phyloP scores from a whole-genome alignment of 2,888 invertebrate species.

The Podotricha telesiphe region DNA sequence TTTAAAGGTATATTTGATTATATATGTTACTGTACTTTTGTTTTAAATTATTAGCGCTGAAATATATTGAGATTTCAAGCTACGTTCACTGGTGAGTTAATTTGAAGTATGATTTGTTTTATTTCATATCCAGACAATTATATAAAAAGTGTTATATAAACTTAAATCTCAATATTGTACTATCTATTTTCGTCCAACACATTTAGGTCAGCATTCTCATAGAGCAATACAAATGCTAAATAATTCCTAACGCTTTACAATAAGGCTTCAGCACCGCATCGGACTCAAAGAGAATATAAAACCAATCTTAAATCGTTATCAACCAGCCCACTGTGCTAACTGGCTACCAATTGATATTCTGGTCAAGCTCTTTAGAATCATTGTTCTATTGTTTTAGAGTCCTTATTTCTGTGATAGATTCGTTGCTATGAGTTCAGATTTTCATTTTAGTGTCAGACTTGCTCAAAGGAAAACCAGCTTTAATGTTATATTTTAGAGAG shows the following conservation, averaged over 20 bases:
- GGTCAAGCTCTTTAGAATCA: conserved; percentile 19
- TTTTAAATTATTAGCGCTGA: neutral
- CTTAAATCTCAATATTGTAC: no score
- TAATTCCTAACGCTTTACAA: conserved; percentile 24
- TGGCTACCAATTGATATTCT: conserved; percentile 28
- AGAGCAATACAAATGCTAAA: conserved; percentile 23
- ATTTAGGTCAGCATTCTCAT: conserved; percentile 27
- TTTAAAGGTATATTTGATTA: conserved; percentile 9
- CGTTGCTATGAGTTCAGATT: conserved; percentile 30
- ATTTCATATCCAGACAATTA: no score
- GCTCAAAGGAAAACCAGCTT: conserved; percentile 22
- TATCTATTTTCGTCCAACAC: neutral
- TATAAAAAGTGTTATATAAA: no score
- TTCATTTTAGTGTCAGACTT: conserved; percentile 34
- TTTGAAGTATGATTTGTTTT: no score
- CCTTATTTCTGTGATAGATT: conserved; percentile 28
- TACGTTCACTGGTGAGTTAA: no score
- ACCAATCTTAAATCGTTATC: conserved; percentile 40
- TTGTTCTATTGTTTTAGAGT: conserved; percentile 25
- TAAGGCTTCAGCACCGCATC: conserved; percentile 27
- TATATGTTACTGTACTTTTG: neutral
- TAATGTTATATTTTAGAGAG: conserved; percentile 19
- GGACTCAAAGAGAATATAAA: conserved; percentile 45
- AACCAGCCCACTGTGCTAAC: conserved; percentile 29
- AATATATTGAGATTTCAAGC: neutral